These are phyloP conservation scores for Heliothis subflexa DNA, from an alignment of 1,140 invertebrate genomes.

Conservation along the genomic window DNA sequence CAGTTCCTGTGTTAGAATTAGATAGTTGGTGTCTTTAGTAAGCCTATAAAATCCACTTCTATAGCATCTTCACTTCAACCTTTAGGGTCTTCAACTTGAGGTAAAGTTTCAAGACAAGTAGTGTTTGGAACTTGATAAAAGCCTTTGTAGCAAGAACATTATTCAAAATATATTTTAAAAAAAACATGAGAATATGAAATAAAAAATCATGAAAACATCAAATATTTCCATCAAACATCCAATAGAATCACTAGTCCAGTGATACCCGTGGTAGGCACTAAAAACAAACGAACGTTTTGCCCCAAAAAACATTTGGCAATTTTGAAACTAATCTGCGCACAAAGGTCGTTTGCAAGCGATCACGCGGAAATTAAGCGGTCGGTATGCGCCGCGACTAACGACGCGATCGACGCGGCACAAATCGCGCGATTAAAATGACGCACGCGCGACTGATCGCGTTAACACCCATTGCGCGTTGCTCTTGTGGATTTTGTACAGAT, in stretches of 20 bases:
- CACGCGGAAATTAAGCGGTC: conserved; percentile 40
- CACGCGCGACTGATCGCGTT: conserved; percentile 39
- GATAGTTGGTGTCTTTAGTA: neutral
- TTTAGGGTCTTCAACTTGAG: too few relatives aligned
- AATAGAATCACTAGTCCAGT: neutral
- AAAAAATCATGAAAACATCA: neutral
- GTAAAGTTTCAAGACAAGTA: neutral
- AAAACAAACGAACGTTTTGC: conserved; percentile 9
- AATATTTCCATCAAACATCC: neutral
- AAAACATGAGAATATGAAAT: neutral
- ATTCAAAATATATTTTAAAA: neutral
- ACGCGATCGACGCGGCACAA: conserved; percentile 35
- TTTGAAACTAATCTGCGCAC: conserved; percentile 41
- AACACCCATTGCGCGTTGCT: conserved; percentile 37
- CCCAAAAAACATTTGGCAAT: conserved; percentile 34
- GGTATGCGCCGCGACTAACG: conserved; percentile 41
- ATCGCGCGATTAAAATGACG: conserved; percentile 46
- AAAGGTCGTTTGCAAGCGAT: conserved; percentile 36
- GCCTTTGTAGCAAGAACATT: too few relatives aligned
- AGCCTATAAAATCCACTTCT: too few relatives aligned
- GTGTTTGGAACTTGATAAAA: neutral
- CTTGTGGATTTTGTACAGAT: conserved; percentile 21
- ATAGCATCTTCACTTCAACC: too few relatives aligned
- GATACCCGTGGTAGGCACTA: neutral
- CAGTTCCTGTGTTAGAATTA: neutral